Base-by-base conservation (phyloP, 2,113 vertebrate species). In the Nothobranchius kuhntae region DNA sequence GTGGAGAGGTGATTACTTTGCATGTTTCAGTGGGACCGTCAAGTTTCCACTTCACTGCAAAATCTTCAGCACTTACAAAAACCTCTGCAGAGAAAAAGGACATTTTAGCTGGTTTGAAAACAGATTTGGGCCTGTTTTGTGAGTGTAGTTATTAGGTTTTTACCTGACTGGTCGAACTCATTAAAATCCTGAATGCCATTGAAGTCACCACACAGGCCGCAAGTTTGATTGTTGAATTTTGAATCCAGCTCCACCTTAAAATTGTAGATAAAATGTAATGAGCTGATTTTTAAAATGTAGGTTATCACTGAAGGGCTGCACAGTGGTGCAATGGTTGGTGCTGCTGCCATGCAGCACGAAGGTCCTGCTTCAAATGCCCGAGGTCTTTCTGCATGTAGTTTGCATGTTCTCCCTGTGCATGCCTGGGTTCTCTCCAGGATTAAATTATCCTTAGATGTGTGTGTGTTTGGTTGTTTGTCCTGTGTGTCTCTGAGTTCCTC, bases 1-100 rank as follows among this genome's bases (percentile, higher is more conserved):
- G 15, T n/a, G 47, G 9, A 7, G 51, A n/a, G 4, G 36, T 1
- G 0, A 24, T 42, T 9, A 92, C 93, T 38, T 86, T 83, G 73
- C 97, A 99, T 46, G 81, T 82, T 55, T 95, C 93, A 9, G 24
- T 93, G 7, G 92, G 93, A 45, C 87, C 91, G 0, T 93, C 84
- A 61, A 93, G 55, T 83, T 95, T 96, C 87, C 95, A 95, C 26
- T 65, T 36, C 1, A 90, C 82, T 38, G 91, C 94, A 60, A 89
- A 95, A 38, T 93, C 71, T 4, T 87, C 24, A 12, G 70, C 17
- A 10, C 46, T 86, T 71, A 95, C 17, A 44, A 10, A 48, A 42
- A 13, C 1, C 8, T 24, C 84, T 88, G 68, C 65, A 73, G 14
- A 35, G 0, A 8, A 55, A 51, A 52, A 50, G 40, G 2, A 62